phyloP scores from a whole-genome alignment of 2,888 invertebrate species.

The Scaptomyza parva region DNA sequence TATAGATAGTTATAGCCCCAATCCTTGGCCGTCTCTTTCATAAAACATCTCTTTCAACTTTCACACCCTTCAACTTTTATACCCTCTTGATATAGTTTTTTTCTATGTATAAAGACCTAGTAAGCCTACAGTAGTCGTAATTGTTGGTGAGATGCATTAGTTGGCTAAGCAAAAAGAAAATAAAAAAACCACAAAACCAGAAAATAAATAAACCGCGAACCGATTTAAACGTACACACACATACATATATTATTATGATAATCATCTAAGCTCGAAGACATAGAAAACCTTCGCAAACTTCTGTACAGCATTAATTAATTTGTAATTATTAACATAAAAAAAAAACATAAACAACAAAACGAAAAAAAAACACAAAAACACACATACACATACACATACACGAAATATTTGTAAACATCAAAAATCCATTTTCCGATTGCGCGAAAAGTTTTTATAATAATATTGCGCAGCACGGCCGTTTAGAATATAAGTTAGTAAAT shows the following conservation, averaged over 20 bases:
- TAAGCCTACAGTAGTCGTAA: slow-evolving; percentile 52
- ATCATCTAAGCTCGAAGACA: slow-evolving; percentile 33
- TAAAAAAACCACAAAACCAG: slow-evolving; percentile 21
- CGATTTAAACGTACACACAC: slow-evolving; percentile 8
- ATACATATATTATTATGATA: slow-evolving; percentile 16
- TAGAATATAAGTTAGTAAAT: slow-evolving; percentile 77
- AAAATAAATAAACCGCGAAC: slow-evolving; percentile 1
- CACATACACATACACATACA: slow-evolving; percentile 23
- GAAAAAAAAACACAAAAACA: background rate
- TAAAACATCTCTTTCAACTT: slow-evolving; percentile 2
- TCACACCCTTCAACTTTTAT: slow-evolving; percentile 17
- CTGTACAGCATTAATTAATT: slow-evolving; percentile 79
- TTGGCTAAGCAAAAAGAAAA: slow-evolving; percentile 46
- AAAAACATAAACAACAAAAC: background rate
- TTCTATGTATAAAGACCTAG: slow-evolving; percentile 42
- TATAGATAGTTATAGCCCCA: slow-evolving; percentile 11
- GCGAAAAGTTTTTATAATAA: slow-evolving; percentile 10
- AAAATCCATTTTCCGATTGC: slow-evolving; percentile 26
- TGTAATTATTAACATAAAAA: slow-evolving; percentile 58
- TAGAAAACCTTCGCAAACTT: slow-evolving; percentile 39
- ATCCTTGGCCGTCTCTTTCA: slow-evolving; percentile 3
- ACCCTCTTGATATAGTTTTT: slow-evolving; percentile 29
- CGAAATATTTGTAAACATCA: slow-evolving; percentile 19
- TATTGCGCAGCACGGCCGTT: slow-evolving; percentile 63
- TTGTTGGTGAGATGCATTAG: slow-evolving; percentile 70